Base-by-base conservation (phyloP, 2,888 invertebrate species). In the Ophioninae sp. region DNA sequence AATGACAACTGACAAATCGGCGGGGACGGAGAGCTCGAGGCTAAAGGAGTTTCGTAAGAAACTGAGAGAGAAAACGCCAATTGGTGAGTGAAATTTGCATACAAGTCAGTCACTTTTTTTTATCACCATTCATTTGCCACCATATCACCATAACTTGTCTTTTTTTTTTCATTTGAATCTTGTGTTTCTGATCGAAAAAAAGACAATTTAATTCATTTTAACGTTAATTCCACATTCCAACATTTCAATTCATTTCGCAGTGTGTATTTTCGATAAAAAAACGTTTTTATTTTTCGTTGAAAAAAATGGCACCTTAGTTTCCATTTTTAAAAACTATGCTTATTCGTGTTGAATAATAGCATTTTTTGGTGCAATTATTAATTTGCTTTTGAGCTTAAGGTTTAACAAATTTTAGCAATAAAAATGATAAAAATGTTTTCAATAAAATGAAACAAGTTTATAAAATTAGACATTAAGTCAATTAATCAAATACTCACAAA, bases 1-100 rank as follows among this genome's bases (percentile, higher is more conserved):
- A 58, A 85, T 88, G 39, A 86, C 88, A 41, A 86, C 88, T n/a
- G 86, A 88, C 41, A 83, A 86, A 41, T 84, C 87, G 41, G 82
- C 86, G 58, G 88, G 91, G 83, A 90, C 93, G 0, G 90, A 93
- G 23, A 95, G 94, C 84, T 93, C 94, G 39, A 93, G 95, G 85
- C 91, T 97, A 90, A 93, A 95, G 84, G 96, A 96, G 90, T 96
- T 97, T 90, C 94, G 95, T 87, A 95, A 96, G 90, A 97, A 97
- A 91, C 92, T 97, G 82, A 95, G 97, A 85, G 95, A 95, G 89
- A 93, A 92, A 81, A 93, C 94, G 30, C 94, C 94, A 2, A 91
- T 94, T 82, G 94, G 94, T 93, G 89, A 56, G 56, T 95, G 95
- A 58, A 79, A 44, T 69, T 63, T 61, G 51, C 17, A 51, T 5